Base-by-base conservation (phyloP, 2,888 invertebrate species). In the Pherbina coryleti region DNA sequence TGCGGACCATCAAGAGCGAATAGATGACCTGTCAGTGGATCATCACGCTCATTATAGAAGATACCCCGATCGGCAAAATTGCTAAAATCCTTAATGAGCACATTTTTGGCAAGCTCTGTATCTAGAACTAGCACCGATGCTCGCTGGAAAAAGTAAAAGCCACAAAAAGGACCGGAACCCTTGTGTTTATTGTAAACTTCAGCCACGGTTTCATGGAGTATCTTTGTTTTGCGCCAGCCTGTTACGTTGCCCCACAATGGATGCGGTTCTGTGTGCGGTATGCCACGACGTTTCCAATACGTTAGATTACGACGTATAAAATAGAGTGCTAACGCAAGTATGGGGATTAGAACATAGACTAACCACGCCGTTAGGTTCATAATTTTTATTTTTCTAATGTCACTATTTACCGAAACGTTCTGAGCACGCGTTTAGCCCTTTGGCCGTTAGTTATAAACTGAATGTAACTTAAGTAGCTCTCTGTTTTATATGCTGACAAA, bases 21-120 rank as follows among this genome's bases (percentile, higher is more conserved):
- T 37, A 89, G 79, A 81, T 88, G 84, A 0, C 76, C 86, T 0
- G 84, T 77, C 7, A 89, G 67, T 1, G 89, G 89, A 73, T 88
- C 87, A 25, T 82, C 78, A 31, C 82, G 79, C 51, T 86, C 86
- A 78, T 88, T 84, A 17, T 79, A 74, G 14, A 80, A 82, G 5
- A 84, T 53, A 0, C 85, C 84, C 31, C 86, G 85, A 81, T 87
- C 85, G 14, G 82, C 81, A 79, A 89, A 89, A 71, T 85, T 79
- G 0, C 79, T 69, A 64, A 84, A 84, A 72, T 84, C 83, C 49
- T 80, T 82, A 0, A 82, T 76, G 19, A 82, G 73, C 22, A 84
- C 77, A 31, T 78, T 72, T 73, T 82, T 82, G 0, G 82, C 81
- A 49, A 87, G 70, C 17, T 86, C 82, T 5, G 82, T 74, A 70